These are phyloP conservation scores for Brenthis hecate DNA, from an alignment of 2,888 invertebrate species.

Conservation along the genomic window DNA sequence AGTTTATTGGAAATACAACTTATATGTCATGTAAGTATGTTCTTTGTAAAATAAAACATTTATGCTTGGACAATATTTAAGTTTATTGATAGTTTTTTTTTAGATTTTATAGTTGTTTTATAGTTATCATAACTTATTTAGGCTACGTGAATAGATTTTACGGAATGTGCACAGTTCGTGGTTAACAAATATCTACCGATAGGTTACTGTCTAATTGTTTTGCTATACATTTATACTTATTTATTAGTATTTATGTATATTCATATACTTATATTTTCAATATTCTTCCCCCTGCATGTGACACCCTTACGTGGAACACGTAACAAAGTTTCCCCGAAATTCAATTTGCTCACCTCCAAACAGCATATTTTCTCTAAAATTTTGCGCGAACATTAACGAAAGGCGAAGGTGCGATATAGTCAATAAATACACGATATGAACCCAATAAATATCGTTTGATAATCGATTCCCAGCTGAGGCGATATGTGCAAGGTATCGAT, in stretches of 20 bases:
- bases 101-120: no score
- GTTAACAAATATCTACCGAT: no score
- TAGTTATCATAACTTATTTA: no score
- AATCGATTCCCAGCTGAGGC: constrained; percentile 44
- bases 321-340: constrained; percentile 38
- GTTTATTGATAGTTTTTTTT: no score
- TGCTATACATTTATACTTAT: background rate
- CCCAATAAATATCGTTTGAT: constrained; percentile 41
- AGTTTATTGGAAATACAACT: no score
- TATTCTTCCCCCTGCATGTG: constrained; percentile 12
- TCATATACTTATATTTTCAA: background rate
- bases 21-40: no score
- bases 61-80: no score
- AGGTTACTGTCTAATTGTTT: background rate
- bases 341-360: constrained; percentile 33
- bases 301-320: constrained; percentile 29
- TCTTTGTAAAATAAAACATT: no score
- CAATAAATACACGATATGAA: constrained; percentile 42
- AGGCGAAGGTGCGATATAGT: constrained; percentile 39
- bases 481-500: constrained; percentile 35
- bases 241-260: background rate
- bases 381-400: constrained; percentile 32
- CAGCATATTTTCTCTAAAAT: constrained; percentile 36
- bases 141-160: no score
- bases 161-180: no score